Evolutionary conservation across 2,113 vertebrate species (phyloP), one percentile per base, ranked within the genome.

Genomic region (Erpornis zantholeuca): DNA sequence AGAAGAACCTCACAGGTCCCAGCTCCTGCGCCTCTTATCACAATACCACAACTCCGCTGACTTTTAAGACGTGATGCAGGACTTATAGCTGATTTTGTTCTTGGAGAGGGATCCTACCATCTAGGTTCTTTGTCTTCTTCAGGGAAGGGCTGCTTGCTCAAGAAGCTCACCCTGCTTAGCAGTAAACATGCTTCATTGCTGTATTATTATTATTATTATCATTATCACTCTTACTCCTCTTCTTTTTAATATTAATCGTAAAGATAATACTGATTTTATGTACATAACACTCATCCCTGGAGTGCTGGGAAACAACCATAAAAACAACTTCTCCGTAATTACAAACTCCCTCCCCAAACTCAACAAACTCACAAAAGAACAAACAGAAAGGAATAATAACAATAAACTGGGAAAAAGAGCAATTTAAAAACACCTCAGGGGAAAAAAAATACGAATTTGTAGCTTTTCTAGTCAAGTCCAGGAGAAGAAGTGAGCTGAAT

Each of bases 381-480:
- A 93, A 93, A 92, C 42, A 64, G 86, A 80, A 70, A 75, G 56
- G 70, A 91, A 68, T 78, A 84, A 82, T 54, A 96, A 84, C 53
- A 96, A 92, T 84, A 91, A 95, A 87, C 12, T 3, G 12, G 35
- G 38, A 96, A 92, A 50, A 73, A 91, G 64, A 84, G n/a, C 40
- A 91, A 92, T 94, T 87, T 85, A 56, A 82, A 75, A 93, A 76
- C 40, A 76, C 84, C 78, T 82, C 56, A 27, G 56, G 90, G 79
- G 25, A 4, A 20, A 76, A 91, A 78, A 92, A 86, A 23, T 8
- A 81, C 0, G 20, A 56, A 71, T 75, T 52, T 84, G 42, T 64
- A 79, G 69, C 44, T 95, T 89, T 96, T 79, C 49, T 64, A 54
- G 65, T 56, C 5, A 82, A 95, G 81, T 75, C 60, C 72, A 83